A percentile compares a stretch with the other conserved stretches of the same genome.
Conservation (phyloP, 1,140 invertebrate genomes). For the Papilio aristodemus region DNA sequence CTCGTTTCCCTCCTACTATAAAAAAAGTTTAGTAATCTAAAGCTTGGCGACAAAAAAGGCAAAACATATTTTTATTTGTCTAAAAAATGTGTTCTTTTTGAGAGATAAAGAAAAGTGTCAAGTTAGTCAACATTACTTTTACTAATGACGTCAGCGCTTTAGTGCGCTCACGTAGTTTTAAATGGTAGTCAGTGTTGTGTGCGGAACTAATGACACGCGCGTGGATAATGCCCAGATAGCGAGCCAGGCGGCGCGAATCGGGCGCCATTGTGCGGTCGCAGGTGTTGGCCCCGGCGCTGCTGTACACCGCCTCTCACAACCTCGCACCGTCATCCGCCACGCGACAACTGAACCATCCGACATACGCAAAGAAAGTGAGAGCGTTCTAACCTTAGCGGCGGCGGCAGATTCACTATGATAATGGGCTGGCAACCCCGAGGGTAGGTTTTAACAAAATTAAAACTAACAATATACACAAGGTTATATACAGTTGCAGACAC, state of each 20-base stretch:
- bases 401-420: too few species aligned
- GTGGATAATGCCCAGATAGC: background rate
- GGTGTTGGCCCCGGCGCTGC: background rate
- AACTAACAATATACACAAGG: too few species aligned
- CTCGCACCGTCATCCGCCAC: background rate
- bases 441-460: too few species aligned
- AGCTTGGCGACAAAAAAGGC: too few species aligned
- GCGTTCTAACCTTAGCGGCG: too few species aligned
- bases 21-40: too few species aligned
- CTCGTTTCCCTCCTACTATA: too few species aligned
- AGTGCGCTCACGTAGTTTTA: conserved; percentile 6
- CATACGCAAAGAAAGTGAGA: background rate
- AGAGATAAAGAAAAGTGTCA: background rate
- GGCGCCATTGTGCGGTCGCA: background rate
- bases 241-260: background rate
- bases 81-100: conserved; percentile 1
- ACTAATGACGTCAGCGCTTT: background rate
- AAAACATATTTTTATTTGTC: background rate
- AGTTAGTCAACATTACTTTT: conserved; percentile 6
- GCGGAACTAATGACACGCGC: conserved; percentile 8
- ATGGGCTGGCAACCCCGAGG: too few species aligned
- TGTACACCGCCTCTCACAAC: background rate
- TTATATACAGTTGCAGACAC: too few species aligned
- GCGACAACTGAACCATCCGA: background rate
- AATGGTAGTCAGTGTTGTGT: background rate